These are phyloP conservation scores for Poecilus cupreus DNA, from an alignment of 2,888 invertebrate species.

Conservation along the genomic window DNA sequence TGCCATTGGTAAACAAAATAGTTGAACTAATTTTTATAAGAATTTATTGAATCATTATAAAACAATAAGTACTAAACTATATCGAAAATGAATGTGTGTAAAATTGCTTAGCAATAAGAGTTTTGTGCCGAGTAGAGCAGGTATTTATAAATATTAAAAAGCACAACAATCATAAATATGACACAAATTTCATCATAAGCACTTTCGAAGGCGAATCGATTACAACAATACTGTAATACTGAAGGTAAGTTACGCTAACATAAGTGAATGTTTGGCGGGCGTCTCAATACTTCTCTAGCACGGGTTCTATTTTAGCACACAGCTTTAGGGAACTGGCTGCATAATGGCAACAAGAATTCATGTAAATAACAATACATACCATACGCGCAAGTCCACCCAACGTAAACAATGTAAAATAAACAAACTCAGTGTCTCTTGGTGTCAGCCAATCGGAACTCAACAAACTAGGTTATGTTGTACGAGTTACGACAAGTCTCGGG, in stretches of 20 bases:
- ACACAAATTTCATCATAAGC: conserved; percentile 44
- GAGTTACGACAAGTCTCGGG: neutral
- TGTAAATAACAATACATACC: conserved; percentile 71
- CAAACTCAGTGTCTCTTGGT: conserved; percentile 72
- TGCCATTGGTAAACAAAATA: no score
- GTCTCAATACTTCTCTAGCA: conserved; percentile 70
- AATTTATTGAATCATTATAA: no score
- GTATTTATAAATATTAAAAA: conserved; percentile 11
- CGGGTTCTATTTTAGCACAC: conserved; percentile 71
- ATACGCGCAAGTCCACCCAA: conserved; percentile 72
- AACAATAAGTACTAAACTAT: no score
- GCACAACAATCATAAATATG: conserved; percentile 1
- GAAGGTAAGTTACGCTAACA: conserved; percentile 10
- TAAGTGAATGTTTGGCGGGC: neutral
- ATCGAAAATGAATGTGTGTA: no score
- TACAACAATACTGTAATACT: conserved; percentile 50
- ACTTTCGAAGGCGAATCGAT: conserved; percentile 45
- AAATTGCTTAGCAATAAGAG: no score
- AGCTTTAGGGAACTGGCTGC: conserved; percentile 71
- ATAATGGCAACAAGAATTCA: conserved; percentile 41
- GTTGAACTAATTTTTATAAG: no score
- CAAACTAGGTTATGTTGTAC: conserved; percentile 12
- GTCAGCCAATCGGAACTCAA: conserved; percentile 64
- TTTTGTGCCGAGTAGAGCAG: no score
- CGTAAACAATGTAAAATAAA: conserved; percentile 73